Evolutionary conservation across 2,113 vertebrate species (phyloP).

Genomic region (Blennius ocellaris): DNA sequence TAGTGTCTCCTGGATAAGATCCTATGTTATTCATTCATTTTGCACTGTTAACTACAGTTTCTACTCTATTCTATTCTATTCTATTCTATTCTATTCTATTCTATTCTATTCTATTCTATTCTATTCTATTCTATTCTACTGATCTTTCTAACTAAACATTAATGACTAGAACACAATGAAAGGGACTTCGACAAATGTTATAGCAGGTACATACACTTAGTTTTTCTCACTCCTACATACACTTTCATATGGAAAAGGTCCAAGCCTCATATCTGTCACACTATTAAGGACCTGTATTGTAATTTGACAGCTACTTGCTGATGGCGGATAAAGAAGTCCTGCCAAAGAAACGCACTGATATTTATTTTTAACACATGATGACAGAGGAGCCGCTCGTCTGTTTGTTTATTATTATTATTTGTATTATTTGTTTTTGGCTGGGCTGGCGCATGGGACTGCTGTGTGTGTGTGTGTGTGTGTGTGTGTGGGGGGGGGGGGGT

Average conservation of each 20-base stretch:
- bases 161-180: neutral
- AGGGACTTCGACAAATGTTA: neutral
- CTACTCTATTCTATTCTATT: no score
- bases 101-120: no score
- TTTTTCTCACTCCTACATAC: no score
- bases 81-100: no score
- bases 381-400: constrained; percentile 50
- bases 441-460: constrained; percentile 4
- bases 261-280: neutral
- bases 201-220: neutral
- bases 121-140: neutral
- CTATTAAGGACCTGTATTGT: constrained; percentile 1
- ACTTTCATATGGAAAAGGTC: no score
- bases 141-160: constrained; percentile 8
- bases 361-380: constrained; percentile 23
- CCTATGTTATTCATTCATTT: no score
- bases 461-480: constrained; percentile 16
- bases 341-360: constrained; percentile 30
- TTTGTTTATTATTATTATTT: no score
- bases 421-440: constrained; percentile 61
- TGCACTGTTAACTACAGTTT: no score
- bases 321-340: constrained; percentile 35
- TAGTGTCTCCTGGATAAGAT: constrained; percentile 2
- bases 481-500: neutral
- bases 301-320: constrained; percentile 49